Base-by-base conservation (phyloP, 2,113 vertebrate genomes). In the Benitochromis conjunctus region DNA sequence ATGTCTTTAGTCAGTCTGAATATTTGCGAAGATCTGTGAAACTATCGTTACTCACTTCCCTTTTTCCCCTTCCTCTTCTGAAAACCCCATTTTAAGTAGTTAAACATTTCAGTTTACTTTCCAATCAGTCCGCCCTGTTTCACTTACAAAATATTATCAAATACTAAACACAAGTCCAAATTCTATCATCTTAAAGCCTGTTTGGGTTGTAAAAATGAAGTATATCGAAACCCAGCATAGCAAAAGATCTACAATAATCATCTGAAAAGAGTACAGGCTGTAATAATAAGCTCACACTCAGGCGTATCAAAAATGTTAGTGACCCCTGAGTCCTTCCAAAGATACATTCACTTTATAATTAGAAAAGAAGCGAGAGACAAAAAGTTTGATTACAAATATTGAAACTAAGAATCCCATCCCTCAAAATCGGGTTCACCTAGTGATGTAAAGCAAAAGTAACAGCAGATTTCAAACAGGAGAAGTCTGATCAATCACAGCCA, bases 381-480 rank as follows among this genome's bases (percentile, higher is more conserved):
- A 4, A 55, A 0, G 10, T 12, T 24, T 55, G 54, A 55, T 55
- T 55, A 55, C 54, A 55, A 24, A 55, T n/a, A 55, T 5, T 0
- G 2, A 55, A 56, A 56, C 54, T 54, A 54, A 54, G 53, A 54
- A 54, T 54, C 51, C 51, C 53, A 21, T 21, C n/a, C 21, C 53
- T 55, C 53, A 55, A 55, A 21, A 55, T 21, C 5, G 21, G 53
- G 21, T 55, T 12, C 5, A 1, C 53, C 2, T 6, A 55, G n/a
- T 55, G n/a, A 21, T 11, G n/a, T 21, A 5, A 55, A 24, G n/a
- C n/a, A 55, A 55, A 55, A 4, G n/a, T 12, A 55, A 24, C 9
- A 55, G 54, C 54, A 55, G n/a, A 55, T 55, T 55, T 55, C 54
- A 55, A 55, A 55, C n/a, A 55, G 21, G n/a, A 55, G 54, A 55